Percentiles rank a stretch among this genome's conserved stretches.
phyloP scores from a whole-genome alignment of 2,797 vertebrate species.

The Poeciliopsis infans region DNA sequence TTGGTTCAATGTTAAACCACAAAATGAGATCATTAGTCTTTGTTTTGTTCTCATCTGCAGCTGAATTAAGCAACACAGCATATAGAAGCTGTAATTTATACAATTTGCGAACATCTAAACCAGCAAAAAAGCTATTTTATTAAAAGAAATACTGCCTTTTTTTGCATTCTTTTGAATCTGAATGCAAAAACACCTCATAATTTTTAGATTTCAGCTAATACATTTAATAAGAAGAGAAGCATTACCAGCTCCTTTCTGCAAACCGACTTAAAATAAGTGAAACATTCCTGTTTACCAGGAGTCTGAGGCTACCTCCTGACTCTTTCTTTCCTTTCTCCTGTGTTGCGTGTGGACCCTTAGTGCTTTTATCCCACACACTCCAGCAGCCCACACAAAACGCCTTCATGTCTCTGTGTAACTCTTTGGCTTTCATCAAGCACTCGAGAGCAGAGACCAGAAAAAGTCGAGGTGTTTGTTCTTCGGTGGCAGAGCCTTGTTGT shows the following conservation, averaged over 20 bases:
- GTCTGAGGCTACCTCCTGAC: slow-evolving; percentile 20
- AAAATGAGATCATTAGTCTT: neutral
- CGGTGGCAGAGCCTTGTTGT: slow-evolving; percentile 35
- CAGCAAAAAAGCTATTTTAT: neutral
- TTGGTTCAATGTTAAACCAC: neutral
- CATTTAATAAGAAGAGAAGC: neutral
- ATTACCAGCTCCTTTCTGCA: slow-evolving; percentile 11
- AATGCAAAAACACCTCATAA: neutral
- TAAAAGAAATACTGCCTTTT: neutral
- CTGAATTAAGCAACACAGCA: neutral
- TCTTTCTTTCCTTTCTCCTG: slow-evolving; percentile 9
- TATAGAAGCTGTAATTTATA: neutral
- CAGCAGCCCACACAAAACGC: slow-evolving; percentile 49
- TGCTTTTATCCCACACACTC: slow-evolving; percentile 59
- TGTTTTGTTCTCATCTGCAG: neutral
- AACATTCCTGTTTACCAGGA: neutral
- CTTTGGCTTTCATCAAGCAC: slow-evolving; percentile 50
- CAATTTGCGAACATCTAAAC: neutral
- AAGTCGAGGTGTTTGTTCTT: slow-evolving; percentile 44
- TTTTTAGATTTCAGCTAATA: neutral
- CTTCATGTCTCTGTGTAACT: slow-evolving; percentile 41
- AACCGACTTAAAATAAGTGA: neutral
- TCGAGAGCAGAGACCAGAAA: slow-evolving; percentile 27
- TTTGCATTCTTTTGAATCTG: neutral
- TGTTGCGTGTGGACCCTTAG: slow-evolving; percentile 27